Base-by-base conservation (phyloP, 2,888 invertebrate species). In the Scaptomyza flava region DNA sequence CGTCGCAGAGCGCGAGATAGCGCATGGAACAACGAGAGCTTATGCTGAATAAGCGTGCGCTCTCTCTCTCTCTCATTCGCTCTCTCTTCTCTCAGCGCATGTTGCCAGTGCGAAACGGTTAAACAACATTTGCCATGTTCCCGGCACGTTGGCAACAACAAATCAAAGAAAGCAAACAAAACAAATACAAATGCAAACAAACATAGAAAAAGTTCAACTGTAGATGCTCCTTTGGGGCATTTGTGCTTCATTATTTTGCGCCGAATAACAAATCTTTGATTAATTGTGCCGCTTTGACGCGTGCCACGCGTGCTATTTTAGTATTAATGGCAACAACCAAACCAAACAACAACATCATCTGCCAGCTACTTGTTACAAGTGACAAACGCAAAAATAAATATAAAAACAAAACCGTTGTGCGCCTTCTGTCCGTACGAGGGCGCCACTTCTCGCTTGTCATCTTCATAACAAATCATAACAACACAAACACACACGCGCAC, bases 221-320 rank as follows among this genome's bases (percentile, higher is more conserved):
- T 41, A 30, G 45, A 51, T 14, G 27, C 51, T 60, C 48, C 75
- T 52, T 68, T 33, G 56, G 54, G 52, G 42, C n/a, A 27, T n/a
- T 51, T 17, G 17, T 8, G 54, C 52, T 69, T 76, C 52, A 70
- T 67, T 61, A 68, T 58, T 20, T 71, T 58, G 59, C 42, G 50
- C 38, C 51, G 60, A 84, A 75, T 68, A 77, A 69, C 77, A 83
- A 88, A 86, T 88, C 83, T 86, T 83, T 83, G 82, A 83, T 83
- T 83, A 83, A 88, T 83, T 83, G 89, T 79, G 60, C 65, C 60
- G 68, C 83, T 56, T 70, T 66, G 78, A 88, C 82, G 82, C 65
- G 67, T 61, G 87, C 89, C 87, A 83, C 77, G 77, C 70, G 17
- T 17, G 87, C 82, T 83, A 80, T 83, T 83, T 88, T 82, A 83